A percentile compares a stretch with the other conserved stretches of the same genome.
Evolutionary conservation across 2,888 invertebrate species (phyloP).

Genomic region (Athalia cordata): DNA sequence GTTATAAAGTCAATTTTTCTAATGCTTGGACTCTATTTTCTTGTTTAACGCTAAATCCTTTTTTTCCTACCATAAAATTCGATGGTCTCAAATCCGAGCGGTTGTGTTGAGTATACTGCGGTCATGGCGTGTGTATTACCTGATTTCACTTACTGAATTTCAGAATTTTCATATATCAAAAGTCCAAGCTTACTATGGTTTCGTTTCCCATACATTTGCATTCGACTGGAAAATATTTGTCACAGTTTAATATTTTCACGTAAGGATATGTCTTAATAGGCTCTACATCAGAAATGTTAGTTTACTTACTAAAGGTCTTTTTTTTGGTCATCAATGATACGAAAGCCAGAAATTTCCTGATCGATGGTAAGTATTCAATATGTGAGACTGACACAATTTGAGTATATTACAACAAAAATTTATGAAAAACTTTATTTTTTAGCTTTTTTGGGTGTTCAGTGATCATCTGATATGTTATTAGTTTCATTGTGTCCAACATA

Average conservation of each 20-base stretch:
- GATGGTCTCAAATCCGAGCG: neutral
- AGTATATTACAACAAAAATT: constrained; percentile 8
- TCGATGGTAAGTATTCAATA: constrained; percentile 31
- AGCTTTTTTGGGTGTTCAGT: constrained; percentile 18
- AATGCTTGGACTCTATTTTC: neutral
- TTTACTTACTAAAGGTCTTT: neutral
- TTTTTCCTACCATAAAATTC: constrained; percentile 25
- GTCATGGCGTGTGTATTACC: too few relatives aligned
- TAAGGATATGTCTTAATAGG: constrained; percentile 19
- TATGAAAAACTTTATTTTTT: neutral
- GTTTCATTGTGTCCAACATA: neutral
- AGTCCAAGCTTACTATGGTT: neutral
- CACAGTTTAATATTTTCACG: constrained; percentile 13
- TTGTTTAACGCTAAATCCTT: constrained; percentile 10
- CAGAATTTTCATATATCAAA: too few relatives aligned
- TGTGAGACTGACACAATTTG: neutral
- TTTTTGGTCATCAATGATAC: neutral
- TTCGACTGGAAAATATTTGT: neutral
- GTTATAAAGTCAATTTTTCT: constrained; percentile 5
- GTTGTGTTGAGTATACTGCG: neutral
- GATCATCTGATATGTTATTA: neutral
- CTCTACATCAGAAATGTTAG: neutral
- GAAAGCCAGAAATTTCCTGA: constrained; percentile 2
- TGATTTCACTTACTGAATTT: too few relatives aligned
- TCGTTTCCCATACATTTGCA: neutral